A percentile compares a stretch with the other conserved stretches of the same genome.
Evolutionary conservation across 2,888 invertebrate species (phyloP).

Genomic region (Clistopyga incitator): DNA sequence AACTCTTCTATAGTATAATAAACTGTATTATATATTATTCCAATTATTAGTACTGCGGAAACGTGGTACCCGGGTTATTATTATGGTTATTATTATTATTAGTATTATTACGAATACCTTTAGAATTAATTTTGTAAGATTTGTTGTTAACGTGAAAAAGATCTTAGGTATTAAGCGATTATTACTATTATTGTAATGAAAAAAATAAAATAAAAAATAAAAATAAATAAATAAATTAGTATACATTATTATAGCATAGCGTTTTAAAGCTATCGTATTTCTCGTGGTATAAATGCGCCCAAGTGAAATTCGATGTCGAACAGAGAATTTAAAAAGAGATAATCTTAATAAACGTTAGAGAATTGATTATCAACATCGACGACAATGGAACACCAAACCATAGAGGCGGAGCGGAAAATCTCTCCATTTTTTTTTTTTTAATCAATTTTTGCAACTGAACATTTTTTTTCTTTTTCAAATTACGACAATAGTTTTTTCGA

Average conservation of each 20-base stretch:
- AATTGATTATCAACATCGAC: constrained; percentile 56
- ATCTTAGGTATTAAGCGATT: constrained; percentile 12
- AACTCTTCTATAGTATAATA: constrained; percentile 10
- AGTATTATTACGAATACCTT: constrained; percentile 37
- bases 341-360: constrained; percentile 23
- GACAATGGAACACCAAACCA: constrained; percentile 58
- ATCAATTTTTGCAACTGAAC: neutral
- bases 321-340: constrained; percentile 16
- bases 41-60: constrained; percentile 12
- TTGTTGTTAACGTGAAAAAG: constrained; percentile 42
- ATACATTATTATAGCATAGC: constrained; percentile 12
- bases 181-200: constrained; percentile 27
- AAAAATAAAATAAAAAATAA: no score
- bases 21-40: constrained; percentile 31
- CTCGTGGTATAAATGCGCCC: constrained; percentile 31
- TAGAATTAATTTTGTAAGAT: constrained; percentile 59
- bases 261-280: constrained; percentile 24
- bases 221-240: constrained; percentile 26
- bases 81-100: constrained; percentile 36
- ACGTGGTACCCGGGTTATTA: constrained; percentile 7
- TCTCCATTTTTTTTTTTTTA: neutral
- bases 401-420: constrained; percentile 50
- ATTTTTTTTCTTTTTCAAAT: constrained; percentile 3
- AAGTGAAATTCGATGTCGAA: constrained; percentile 9
- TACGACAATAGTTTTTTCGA: constrained; percentile 23